Base-by-base conservation (phyloP, 2,888 invertebrate genomes). In the Brenthis ino region DNA sequence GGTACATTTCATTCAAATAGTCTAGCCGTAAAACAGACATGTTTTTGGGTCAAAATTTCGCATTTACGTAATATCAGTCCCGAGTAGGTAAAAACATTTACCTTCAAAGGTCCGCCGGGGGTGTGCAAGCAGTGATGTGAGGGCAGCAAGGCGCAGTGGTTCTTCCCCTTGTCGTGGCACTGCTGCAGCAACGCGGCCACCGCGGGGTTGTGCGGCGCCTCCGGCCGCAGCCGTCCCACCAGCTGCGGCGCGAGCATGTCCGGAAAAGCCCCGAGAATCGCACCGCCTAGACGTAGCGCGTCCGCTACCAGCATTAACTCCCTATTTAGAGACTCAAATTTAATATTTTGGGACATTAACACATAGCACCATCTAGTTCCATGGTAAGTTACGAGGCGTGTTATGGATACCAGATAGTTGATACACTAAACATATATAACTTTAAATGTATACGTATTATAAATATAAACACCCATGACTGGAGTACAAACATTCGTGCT, bases 41-140 rank as follows among this genome's bases (percentile, higher is more conserved):
- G 37, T 43, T 43, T 37, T 8, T 6, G 37, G 37, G 37, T 6
- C 8, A 37, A 37, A 37, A 37, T 37, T 37, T 37, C 28, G 3
- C 0, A 3, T 28, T 24, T 24, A 24, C 16, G 0, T 24, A 24
- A 24, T 24, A 24, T 3, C 28, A 37, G 37, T 37, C 8, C 11
- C 37, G 11, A 43, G 37, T 43, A 16, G 51, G 8, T 3, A 68
- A 54, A 54, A 55, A 28, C 20, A 20, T 20, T 65, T 70, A 97
- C 97, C 94, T 99, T 99, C 6, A 99, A 90, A 0, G 99, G 99
- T 1, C 99, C 99, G 57, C 99, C 99, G n/a, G 99, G 99, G 1
- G 99, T 99, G 83, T 99, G 99, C 72, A 99, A 93, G 80, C 99
- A 99, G 85, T 99, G 99, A 86, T 98, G 98, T 0, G 97, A 95